These are phyloP conservation scores for Discoglossus pictus DNA, from an alignment of 2,797 vertebrate species.

Conservation along the genomic window DNA sequence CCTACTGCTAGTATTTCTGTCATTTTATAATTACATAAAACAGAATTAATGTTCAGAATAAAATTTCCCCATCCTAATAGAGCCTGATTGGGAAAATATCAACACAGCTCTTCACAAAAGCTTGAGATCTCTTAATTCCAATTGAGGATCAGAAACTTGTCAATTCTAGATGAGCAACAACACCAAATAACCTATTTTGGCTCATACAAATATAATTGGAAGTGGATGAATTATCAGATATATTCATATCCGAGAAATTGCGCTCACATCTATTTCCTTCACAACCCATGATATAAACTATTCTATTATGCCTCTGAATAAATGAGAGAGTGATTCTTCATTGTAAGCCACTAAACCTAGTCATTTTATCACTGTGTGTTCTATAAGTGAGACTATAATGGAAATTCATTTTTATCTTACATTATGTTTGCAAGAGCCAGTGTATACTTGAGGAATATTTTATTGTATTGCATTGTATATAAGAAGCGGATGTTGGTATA, in stretches of 20 bases:
- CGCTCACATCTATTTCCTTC: slow-evolving; percentile 1
- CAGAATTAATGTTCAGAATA: slow-evolving; percentile 4
- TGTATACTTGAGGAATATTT: too few species aligned
- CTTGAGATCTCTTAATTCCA: slow-evolving; percentile 39
- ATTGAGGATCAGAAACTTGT: slow-evolving; percentile 28
- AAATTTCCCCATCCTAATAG: slow-evolving; percentile 26
- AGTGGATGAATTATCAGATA: slow-evolving; percentile 11
- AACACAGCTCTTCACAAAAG: slow-evolving; percentile 36
- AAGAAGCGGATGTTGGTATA: too few species aligned
- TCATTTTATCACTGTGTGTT: too few species aligned
- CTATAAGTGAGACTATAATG: too few species aligned
- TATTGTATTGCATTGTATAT: too few species aligned
- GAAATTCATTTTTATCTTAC: too few species aligned
- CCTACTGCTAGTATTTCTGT: too few species aligned
- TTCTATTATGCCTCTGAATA: background rate
- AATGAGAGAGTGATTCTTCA: slow-evolving; percentile 17
- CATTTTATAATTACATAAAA: too few species aligned
- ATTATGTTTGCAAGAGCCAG: too few species aligned
- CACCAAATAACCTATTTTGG: slow-evolving; percentile 6
- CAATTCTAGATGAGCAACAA: slow-evolving; percentile 37
- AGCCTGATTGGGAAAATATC: slow-evolving; percentile 37
- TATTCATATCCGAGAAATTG: slow-evolving; percentile 1
- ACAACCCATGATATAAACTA: slow-evolving; percentile 6
- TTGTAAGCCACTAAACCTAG: background rate
- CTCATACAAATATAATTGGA: slow-evolving; percentile 40